Conservation (phyloP, 2,888 invertebrate genomes). For the Tenthredo mesomela region DNA sequence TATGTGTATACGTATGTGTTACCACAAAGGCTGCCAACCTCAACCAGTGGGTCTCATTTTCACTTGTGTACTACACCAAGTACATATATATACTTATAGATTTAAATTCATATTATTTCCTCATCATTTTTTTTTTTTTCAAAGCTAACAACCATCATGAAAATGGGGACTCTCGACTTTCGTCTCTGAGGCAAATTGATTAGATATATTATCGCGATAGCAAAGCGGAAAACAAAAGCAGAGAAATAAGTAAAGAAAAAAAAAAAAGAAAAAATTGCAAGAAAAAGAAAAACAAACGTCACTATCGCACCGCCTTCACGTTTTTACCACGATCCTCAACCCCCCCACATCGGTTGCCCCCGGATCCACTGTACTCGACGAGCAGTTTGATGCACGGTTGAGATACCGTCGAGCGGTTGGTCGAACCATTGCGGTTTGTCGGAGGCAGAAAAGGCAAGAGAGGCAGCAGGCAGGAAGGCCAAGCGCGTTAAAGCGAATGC, state of each 20-base stretch:
- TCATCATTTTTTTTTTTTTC: background rate
- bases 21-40: slow-evolving; percentile 59
- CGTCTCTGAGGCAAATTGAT: background rate
- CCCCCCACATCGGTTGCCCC: slow-evolving; percentile 9
- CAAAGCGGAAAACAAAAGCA: no score
- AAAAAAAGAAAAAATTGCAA: background rate
- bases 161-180: background rate
- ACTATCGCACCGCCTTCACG: background rate
- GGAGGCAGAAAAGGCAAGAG: background rate
- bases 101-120: background rate
- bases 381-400: slow-evolving; percentile 47
- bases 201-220: no score
- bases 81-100: background rate
- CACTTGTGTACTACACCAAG: slow-evolving; percentile 6
- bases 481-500: slow-evolving; percentile 4
- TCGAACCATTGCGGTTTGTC: slow-evolving; percentile 1
- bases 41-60: slow-evolving; percentile 63
- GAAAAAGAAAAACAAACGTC: background rate
- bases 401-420: slow-evolving; percentile 33
- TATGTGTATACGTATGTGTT: slow-evolving; percentile 55
- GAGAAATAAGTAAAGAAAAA: no score
- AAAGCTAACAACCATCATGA: background rate
- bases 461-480: background rate
- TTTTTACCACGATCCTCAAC: background rate
- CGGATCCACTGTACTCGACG: slow-evolving; percentile 20